Base-by-base conservation (phyloP, 1,140 invertebrate species). In the Apis mellifera region DNA sequence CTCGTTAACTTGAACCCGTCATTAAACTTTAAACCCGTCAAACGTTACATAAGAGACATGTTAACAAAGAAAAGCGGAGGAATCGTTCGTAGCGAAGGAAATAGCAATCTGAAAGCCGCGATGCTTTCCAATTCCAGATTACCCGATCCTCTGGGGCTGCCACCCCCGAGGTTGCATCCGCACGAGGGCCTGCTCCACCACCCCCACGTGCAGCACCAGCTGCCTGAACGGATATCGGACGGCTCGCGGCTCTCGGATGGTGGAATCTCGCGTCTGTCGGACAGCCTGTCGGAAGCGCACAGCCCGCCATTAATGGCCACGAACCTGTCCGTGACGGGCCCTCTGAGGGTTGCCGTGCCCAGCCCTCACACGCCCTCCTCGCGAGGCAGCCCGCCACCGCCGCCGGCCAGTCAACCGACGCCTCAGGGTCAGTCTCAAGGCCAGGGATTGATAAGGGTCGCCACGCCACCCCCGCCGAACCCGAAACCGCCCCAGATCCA, bases 331-430 rank as follows among this genome's bases (percentile, higher is more conserved):
- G 93, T 94, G 32, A 93, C 93, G 79, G 94, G 93, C 74, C 93
- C 94, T 17, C 66, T 94, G 26, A 88, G 92, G 81, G 93, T 94
- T 19, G 92, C 93, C 1, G 93, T 94, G 0, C 94, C 94, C 17
- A 94, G 93, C 76, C 94, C 94, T 2, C 93, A 94, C 72, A 94
- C 93, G n/a, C 94, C 93, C 7, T 94, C 94, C 21, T 94, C 94
- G 9, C 87, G 92, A 13, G 93, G 93, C 26, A 94, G 94, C 73
- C 94, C 94, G 9, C 91, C 93, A 3, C 94, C 93, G 11, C 94
- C 93, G 11, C 91, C 93, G 3, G 66, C 89, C 50, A 86, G 79
- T 32, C 87, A 89, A 75, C 89, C 87, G 23, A 88, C 85, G 32
- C 86, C 87, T 60, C 87, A 87, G 71, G 72, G 73, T 60, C 91